Evolutionary conservation across 2,113 vertebrate species (phyloP).

Genomic region (Mastomys coucha): DNA sequence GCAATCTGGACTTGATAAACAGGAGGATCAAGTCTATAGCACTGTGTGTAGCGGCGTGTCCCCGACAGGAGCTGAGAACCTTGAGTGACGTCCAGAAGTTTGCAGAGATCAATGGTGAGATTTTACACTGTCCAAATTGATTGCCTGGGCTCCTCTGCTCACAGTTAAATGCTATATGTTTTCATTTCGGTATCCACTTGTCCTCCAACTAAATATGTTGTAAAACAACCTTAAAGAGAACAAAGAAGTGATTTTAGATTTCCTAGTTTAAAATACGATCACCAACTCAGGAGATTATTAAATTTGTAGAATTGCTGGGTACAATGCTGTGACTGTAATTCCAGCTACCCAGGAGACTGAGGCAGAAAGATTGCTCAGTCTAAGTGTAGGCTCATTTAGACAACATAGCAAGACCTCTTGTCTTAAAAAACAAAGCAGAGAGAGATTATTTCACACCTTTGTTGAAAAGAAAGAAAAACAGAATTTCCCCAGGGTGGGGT

Average conservation of each 20-base stretch:
- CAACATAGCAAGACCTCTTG: neutral
- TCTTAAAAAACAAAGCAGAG: neutral
- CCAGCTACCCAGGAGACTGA: neutral
- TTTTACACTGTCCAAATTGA: neutral
- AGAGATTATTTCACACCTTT: neutral
- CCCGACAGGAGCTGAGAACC: slow-evolving; percentile 91
- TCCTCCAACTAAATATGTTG: slow-evolving; percentile 12
- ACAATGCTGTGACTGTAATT: neutral
- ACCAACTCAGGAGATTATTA: neutral
- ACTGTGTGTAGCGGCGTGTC: slow-evolving; percentile 95
- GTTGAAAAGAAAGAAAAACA: neutral
- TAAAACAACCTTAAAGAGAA: slow-evolving; percentile 23
- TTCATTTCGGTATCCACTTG: neutral
- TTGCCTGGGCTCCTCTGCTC: neutral
- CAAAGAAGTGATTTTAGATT: neutral
- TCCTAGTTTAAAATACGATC: neutral
- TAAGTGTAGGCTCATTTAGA: neutral
- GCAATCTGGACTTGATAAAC: slow-evolving; percentile 95
- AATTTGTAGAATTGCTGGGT: neutral
- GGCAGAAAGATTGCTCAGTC: neutral
- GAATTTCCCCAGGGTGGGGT: neutral
- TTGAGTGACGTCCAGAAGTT: slow-evolving; percentile 95
- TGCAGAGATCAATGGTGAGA: slow-evolving; percentile 95
- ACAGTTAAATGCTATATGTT: neutral
- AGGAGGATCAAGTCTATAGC: slow-evolving; percentile 96